phyloP scores from a whole-genome alignment of 2,888 invertebrate genomes.

The Scotopteryx bipunctaria region DNA sequence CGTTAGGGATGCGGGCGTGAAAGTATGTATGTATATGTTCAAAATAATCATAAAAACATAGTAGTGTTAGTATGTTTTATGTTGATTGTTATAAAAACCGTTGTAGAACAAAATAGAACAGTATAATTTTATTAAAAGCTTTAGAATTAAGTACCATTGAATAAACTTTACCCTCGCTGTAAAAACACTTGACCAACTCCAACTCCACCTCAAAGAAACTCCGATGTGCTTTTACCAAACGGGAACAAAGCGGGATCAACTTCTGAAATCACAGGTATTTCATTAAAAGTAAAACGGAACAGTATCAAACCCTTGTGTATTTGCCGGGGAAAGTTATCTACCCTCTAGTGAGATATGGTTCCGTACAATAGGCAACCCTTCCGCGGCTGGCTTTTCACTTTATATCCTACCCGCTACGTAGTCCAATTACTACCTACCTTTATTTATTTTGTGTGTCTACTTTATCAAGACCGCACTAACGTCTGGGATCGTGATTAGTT shows the following conservation, averaged over 20 bases:
- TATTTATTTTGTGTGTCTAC: slow-evolving; percentile 29
- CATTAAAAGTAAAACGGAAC: slow-evolving; percentile 41
- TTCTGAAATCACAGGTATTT: slow-evolving; percentile 45
- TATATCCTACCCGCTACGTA: slow-evolving; percentile 25
- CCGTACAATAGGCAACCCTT: slow-evolving; percentile 51
- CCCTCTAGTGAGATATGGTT: slow-evolving; percentile 56
- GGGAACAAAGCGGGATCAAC: slow-evolving; percentile 33
- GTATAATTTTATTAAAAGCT: no score
- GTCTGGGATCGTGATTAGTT: slow-evolving; percentile 15
- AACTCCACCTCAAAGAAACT: slow-evolving; percentile 10
- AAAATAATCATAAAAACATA: no score
- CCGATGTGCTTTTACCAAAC: slow-evolving; percentile 6
- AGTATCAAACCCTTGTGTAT: slow-evolving; percentile 50
- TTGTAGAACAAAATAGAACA: no score
- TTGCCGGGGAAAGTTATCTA: slow-evolving; percentile 53
- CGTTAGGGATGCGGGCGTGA: no score
- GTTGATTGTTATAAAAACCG: no score
- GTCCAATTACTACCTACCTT: slow-evolving; percentile 31
- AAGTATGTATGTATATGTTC: no score
- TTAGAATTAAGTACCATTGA: no score
- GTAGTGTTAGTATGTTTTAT: no score
- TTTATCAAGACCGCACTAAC: slow-evolving; percentile 20
- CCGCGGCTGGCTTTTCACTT: slow-evolving; percentile 44
- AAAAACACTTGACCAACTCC: slow-evolving; percentile 10
- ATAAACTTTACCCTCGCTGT: not conserved